Base-by-base conservation (phyloP, 2,797 vertebrate species). In the Capromys pilorides region DNA sequence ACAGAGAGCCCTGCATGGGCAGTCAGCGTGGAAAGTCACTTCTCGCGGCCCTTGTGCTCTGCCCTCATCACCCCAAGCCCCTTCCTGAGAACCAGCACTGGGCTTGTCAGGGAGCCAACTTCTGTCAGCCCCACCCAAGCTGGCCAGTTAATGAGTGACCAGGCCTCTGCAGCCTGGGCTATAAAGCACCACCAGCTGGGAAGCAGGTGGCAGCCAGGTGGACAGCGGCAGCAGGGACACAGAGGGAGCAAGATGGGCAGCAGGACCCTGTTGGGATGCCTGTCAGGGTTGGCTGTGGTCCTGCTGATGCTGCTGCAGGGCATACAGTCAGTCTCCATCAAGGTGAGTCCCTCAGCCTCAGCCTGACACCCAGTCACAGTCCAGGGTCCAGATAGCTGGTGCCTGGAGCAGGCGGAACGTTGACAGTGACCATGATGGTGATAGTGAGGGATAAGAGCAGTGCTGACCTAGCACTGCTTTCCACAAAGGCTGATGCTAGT, bases 131-230 rank as follows among this genome's bases (percentile, higher is more conserved):
- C 86, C 94, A 41, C 96, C 97, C 94, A n/a, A n/a, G 94, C 57
- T 45, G 49, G 36, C 57, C 82, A 64, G 96, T 97, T 97, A 97
- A 97, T 97, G 90, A 97, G 61, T 97, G 95, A 97, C 83, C 73
- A 54, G 69, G 57, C 45, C 28, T 11, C 78, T n/a, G 39, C 33
- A 45, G 45, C 45, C 54, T 12, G 61, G 59, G 49, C 91, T 97
- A 96, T 96, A 97, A 97, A 80, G 81, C 95, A 91, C 89, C 45
- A 69, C 91, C 67, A 11, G 9, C 26, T 5, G 36, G 83, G 54
- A 91, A 41, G 86, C 81, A 28, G 80, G 57, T 90, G 59, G 78
- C 73, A 95, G 69, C 26, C 31, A 18, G n/a, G 92, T 57, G 61
- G 89, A 62, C 39, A 4, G 77, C 1, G 2, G 80, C 9, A 3